A percentile compares a stretch with the other conserved stretches of the same genome.
phyloP scores from a whole-genome alignment of 2,888 invertebrate species.

The Maniola hyperantus region DNA sequence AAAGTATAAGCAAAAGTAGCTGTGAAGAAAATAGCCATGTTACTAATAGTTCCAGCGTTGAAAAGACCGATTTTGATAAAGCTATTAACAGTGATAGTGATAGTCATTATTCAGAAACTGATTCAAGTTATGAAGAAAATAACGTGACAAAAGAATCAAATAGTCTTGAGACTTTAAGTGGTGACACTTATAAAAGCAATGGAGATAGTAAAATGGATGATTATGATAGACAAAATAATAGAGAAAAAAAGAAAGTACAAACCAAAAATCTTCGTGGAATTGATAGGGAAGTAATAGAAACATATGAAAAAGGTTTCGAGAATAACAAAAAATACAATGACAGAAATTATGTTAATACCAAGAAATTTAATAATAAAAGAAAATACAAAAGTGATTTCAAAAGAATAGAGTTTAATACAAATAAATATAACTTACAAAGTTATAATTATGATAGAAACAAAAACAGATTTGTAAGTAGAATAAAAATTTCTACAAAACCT shows the following conservation, averaged over 20 bases:
- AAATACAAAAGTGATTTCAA: background rate
- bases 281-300: background rate
- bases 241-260: background rate
- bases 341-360: background rate
- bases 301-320: background rate
- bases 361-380: background rate
- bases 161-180: constrained; percentile 19
- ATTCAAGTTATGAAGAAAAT: constrained; percentile 5
- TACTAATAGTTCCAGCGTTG: background rate
- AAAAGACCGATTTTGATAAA: constrained; percentile 3
- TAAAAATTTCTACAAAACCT: background rate
- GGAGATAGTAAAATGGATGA: background rate
- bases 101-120: constrained; percentile 24
- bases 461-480: background rate
- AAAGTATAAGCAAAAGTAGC: background rate
- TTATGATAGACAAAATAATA: background rate
- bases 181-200: background rate
- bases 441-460: background rate
- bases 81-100: constrained; percentile 15
- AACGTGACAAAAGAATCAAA: constrained; percentile 6
- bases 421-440: background rate
- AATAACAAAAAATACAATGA: background rate
- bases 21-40: background rate
- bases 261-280: too few relatives aligned
- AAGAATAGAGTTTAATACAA: background rate